These are phyloP conservation scores for Dasyornis broadbenti DNA, from an alignment of 2,113 vertebrate species.

Conservation along the genomic window DNA sequence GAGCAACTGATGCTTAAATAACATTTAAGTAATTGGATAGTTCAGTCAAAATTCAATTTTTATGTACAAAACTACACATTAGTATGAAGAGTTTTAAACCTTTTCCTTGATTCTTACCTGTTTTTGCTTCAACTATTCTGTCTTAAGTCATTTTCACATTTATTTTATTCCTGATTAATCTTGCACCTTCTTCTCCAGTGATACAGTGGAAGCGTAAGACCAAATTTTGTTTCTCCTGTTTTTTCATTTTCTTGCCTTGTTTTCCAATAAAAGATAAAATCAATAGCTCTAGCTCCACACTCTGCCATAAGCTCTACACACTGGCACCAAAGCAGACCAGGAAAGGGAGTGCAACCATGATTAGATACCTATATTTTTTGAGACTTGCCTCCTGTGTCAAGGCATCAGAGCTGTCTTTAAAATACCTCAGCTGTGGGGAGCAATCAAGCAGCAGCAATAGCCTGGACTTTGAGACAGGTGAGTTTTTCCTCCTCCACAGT, in stretches of 20 bases:
- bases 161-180: background rate
- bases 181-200: background rate
- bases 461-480: background rate
- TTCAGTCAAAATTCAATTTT: background rate
- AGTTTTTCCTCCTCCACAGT: background rate
- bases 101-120: background rate
- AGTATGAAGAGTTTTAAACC: background rate
- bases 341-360: background rate
- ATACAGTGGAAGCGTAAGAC: background rate
- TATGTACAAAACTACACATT: background rate
- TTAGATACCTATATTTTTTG: background rate
- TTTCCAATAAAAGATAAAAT: background rate
- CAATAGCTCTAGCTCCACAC: background rate
- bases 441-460: background rate
- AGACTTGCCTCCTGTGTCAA: background rate
- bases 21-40: background rate
- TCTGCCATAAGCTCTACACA: background rate
- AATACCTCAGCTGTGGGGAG: background rate
- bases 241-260: background rate
- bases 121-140: background rate
- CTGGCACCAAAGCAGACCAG: background rate
- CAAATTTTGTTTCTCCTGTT: background rate
- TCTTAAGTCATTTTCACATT: background rate
- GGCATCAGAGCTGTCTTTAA: background rate
- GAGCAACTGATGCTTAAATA: background rate